Percentiles rank a stretch among this genome's conserved stretches.
Conservation (phyloP, 2,888 invertebrate species). For the Siphlonurus alternatus region DNA sequence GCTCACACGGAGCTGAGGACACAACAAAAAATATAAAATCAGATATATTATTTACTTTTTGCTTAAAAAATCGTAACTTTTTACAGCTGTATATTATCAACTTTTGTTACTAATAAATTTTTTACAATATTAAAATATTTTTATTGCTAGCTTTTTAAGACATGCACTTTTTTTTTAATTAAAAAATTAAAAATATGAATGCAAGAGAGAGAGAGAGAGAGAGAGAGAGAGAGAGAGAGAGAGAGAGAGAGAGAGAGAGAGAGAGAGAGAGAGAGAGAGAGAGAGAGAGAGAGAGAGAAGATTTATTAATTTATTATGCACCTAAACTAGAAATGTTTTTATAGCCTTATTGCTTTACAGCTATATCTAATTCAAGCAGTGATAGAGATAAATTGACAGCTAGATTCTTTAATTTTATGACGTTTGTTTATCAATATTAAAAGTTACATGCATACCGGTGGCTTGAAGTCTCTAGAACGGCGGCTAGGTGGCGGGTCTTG, state of each 20-base stretch:
- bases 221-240: no score
- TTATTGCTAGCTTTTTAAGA: neutral
- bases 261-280: no score
- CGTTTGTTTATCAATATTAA: neutral
- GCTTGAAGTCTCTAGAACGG: conserved; percentile 31
- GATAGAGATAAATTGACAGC: no score
- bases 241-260: no score
- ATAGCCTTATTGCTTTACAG: no score
- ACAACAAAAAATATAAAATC: conserved; percentile 11
- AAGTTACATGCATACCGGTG: conserved; percentile 36
- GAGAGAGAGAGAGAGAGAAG: no score
- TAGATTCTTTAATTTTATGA: no score
- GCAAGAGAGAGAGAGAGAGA: no score
- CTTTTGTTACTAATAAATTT: neutral
- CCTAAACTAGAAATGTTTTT: no score
- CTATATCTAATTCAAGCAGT: no score
- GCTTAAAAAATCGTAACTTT: neutral
- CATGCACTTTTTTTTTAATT: neutral
- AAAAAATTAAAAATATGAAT: neutral
- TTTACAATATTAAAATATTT: neutral
- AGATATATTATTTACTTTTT: conserved; percentile 13
- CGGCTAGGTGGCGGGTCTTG: conserved; percentile 16
- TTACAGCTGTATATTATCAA: neutral
- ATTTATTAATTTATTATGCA: no score
- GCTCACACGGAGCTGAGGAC: conserved; percentile 43